Percentiles rank a stretch among this genome's conserved stretches.
phyloP scores from a whole-genome alignment of 2,113 vertebrate species.

The Progne subis region DNA sequence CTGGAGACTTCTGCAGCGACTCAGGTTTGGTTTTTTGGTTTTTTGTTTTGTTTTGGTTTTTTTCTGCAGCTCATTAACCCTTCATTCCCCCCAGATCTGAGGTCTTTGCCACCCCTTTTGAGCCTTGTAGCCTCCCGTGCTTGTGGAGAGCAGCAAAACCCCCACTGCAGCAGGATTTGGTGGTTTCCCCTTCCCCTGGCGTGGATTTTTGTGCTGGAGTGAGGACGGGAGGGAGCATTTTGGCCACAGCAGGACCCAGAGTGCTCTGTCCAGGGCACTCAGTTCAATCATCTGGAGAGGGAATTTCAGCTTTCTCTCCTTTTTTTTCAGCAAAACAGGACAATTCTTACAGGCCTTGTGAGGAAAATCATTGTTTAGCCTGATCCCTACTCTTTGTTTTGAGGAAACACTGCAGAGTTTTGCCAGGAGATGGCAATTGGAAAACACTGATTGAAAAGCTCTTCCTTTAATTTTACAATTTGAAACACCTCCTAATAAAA shows the following conservation, averaged over 20 bases:
- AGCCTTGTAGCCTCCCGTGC: neutral
- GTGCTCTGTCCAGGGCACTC: neutral
- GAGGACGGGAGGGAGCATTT: neutral
- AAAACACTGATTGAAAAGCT: neutral
- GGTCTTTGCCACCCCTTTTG: neutral
- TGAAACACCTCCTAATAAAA: conserved; percentile 8
- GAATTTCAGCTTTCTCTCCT: neutral
- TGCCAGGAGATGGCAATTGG: neutral
- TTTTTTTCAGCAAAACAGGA: neutral
- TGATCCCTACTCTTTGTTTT: neutral
- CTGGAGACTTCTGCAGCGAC: neutral
- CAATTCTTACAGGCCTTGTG: neutral
- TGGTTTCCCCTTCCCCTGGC: neutral
- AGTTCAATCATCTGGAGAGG: neutral
- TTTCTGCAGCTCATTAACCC: neutral
- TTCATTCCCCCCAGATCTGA: neutral
- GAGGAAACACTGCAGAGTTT: neutral
- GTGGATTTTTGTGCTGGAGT: neutral
- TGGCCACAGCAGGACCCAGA: neutral
- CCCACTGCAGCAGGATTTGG: neutral
- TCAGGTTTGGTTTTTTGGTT: no score
- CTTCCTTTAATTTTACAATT: neutral
- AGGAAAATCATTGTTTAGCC: neutral
- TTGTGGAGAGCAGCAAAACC: neutral
- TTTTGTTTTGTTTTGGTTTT: no score